Conservation (phyloP, 2,888 invertebrate species). For the Spatulosminthurus flaviceps region DNA sequence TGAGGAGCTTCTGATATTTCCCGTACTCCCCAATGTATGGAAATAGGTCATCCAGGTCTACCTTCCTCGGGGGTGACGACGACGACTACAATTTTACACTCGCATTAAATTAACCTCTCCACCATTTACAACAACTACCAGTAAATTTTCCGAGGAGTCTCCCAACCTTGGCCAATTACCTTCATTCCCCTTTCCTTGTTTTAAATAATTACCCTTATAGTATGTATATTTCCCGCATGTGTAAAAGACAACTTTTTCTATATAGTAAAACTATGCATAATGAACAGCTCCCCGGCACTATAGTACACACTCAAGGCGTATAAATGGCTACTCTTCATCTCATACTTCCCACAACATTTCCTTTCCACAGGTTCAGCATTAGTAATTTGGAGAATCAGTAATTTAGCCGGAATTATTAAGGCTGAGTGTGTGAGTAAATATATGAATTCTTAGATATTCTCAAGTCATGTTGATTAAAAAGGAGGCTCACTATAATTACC, state of each 20-base stretch:
- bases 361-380: too few species aligned
- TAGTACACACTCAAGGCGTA: too few species aligned
- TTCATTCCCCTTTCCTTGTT: neutral
- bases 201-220: neutral
- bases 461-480: too few species aligned
- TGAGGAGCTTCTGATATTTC: constrained; percentile 82
- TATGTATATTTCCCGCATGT: neutral
- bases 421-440: too few species aligned
- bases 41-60: constrained; percentile 77
- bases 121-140: neutral
- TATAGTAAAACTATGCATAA: too few species aligned
- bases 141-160: neutral
- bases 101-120: neutral
- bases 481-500: too few species aligned
- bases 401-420: too few species aligned
- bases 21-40: constrained; percentile 91
- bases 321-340: too few species aligned
- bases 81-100: constrained; percentile 7
- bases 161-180: neutral
- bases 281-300: too few species aligned
- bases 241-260: neutral
- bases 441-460: too few species aligned
- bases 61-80: constrained; percentile 7
- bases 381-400: too few species aligned
- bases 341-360: too few species aligned